Evolutionary conservation across 2,888 invertebrate species (phyloP).

Genomic region (Exocentrus adspersus): DNA sequence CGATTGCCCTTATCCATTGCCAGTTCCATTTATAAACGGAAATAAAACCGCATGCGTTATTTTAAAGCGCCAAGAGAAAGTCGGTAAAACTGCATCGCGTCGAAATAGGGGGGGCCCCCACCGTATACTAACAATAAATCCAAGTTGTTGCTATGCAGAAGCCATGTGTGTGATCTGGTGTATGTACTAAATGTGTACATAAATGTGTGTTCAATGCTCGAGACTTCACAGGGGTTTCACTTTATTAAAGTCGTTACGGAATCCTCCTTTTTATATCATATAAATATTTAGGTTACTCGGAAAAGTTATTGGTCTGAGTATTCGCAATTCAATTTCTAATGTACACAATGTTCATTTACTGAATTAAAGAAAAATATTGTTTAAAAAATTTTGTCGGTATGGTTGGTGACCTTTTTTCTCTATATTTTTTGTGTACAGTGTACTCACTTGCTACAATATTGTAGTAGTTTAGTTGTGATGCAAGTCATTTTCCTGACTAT

Average conservation of each 20-base stretch:
- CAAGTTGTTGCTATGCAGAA: conserved; percentile 13
- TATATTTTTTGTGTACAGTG: no score
- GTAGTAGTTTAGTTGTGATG: no score
- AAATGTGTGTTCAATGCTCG: background rate
- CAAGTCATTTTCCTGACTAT: no score
- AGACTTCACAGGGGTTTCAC: background rate
- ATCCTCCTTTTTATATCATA: no score
- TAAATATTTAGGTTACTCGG: no score
- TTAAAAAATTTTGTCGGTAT: no score
- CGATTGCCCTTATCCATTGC: background rate
- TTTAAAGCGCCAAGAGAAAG: conserved; percentile 7
- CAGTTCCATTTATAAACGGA: conserved; percentile 1
- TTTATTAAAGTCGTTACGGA: background rate
- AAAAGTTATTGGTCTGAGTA: no score
- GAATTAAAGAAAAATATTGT: no score
- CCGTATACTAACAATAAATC: conserved; percentile 7
- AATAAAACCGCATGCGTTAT: conserved; percentile 6
- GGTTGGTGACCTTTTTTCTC: no score
- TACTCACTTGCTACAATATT: no score
- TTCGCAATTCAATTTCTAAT: no score
- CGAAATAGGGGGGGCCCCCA: background rate
- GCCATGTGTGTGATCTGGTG: background rate
- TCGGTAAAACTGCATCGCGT: conserved; percentile 2
- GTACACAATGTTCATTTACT: no score
- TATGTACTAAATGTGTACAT: conserved; percentile 13